Conservation (phyloP, 2,888 invertebrate species). For the Phortica okadai region DNA sequence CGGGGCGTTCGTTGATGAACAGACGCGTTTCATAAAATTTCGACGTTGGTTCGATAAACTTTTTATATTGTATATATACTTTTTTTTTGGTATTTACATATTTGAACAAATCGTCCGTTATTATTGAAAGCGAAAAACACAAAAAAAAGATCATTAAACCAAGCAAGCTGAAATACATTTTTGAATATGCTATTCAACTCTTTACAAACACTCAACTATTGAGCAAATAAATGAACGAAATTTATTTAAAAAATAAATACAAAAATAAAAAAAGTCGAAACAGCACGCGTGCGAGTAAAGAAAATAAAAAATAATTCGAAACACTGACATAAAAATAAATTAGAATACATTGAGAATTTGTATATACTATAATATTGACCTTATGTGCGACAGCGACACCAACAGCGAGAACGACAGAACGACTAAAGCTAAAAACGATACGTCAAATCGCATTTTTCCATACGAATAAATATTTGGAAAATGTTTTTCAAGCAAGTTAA, state of each 20-base stretch:
- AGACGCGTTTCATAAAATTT: conserved; percentile 4
- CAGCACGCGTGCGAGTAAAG: conserved; percentile 15
- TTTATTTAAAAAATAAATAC: neutral
- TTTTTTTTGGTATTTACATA: neutral
- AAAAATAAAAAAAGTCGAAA: conserved; percentile 17
- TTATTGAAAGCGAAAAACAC: neutral
- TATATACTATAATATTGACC: conserved; percentile 28
- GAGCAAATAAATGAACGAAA: no score
- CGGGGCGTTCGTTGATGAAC: conserved; percentile 1
- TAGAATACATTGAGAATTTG: conserved; percentile 5
- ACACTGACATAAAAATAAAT: conserved; percentile 22
- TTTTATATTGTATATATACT: neutral
- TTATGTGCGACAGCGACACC: conserved; percentile 35
- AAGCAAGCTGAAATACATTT: neutral
- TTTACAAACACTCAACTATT: neutral
- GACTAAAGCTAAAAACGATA: neutral
- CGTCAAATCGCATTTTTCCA: neutral
- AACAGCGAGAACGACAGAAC: neutral
- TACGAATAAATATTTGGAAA: neutral
- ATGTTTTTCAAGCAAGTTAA: neutral
- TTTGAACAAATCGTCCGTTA: conserved; percentile 18
- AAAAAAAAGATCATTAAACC: neutral
- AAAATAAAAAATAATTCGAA: neutral
- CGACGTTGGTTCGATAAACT: conserved; percentile 20
- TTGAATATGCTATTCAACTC: neutral